These are phyloP conservation scores for Neodiprion virginianus DNA, from an alignment of 1,140 invertebrate species.

Conservation along the genomic window DNA sequence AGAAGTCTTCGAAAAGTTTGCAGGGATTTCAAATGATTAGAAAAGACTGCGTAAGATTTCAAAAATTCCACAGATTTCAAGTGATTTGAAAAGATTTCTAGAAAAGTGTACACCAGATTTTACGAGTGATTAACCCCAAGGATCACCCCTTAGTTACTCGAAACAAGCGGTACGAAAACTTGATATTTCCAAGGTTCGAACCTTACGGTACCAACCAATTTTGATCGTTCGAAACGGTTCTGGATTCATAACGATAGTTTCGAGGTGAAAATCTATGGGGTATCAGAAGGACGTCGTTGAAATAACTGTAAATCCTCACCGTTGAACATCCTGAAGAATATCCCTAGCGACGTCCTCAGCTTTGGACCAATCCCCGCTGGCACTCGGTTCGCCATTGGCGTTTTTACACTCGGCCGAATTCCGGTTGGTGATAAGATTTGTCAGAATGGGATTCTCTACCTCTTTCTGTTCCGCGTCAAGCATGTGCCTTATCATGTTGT, in stretches of 20 bases:
- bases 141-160: too few relatives aligned
- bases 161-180: neutral
- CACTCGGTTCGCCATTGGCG: slow-evolving; percentile 20
- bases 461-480: slow-evolving; percentile 27
- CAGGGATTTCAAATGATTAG: too few relatives aligned
- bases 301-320: slow-evolving; percentile 43
- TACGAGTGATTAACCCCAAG: too few relatives aligned
- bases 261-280: neutral
- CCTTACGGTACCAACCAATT: neutral
- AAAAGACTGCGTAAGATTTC: too few relatives aligned
- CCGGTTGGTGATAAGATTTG: slow-evolving; percentile 51
- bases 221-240: neutral
- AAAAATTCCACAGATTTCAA: too few relatives aligned
- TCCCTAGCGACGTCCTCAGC: slow-evolving; percentile 64
- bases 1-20: too few relatives aligned
- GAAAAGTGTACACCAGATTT: too few relatives aligned
- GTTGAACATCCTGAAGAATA: slow-evolving; percentile 71
- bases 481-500: slow-evolving; percentile 30
- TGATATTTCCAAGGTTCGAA: neutral
- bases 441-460: slow-evolving; percentile 53
- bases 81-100: too few relatives aligned
- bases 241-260: neutral
- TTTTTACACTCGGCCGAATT: slow-evolving; percentile 35
- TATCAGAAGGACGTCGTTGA: too few relatives aligned
- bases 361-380: slow-evolving; percentile 34